A percentile compares a stretch with the other conserved stretches of the same genome.
phyloP scores from a whole-genome alignment of 2,888 invertebrate genomes.

The Oegoconia quadripuncta region DNA sequence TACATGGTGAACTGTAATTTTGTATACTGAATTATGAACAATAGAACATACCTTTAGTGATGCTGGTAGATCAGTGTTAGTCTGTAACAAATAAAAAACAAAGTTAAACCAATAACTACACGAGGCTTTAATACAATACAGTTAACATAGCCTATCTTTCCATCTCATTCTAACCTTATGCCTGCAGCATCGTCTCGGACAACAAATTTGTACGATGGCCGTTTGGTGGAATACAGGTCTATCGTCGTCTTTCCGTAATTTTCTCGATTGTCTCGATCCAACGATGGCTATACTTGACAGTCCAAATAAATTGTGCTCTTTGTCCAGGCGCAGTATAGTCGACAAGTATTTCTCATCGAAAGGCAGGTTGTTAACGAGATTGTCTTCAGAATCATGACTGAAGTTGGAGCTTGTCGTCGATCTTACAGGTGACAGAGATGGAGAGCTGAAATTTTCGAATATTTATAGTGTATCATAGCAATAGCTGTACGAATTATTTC shows the following conservation, averaged over 20 bases:
- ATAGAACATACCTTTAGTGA: slow-evolving; percentile 55
- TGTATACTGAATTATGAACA: neutral
- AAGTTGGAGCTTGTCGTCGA: slow-evolving; percentile 41
- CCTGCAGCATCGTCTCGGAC: slow-evolving; percentile 44
- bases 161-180: slow-evolving; percentile 44
- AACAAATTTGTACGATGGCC: slow-evolving; percentile 65
- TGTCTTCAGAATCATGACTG: slow-evolving; percentile 41
- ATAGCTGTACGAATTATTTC: too few species aligned
- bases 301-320: slow-evolving; percentile 68
- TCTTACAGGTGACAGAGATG: slow-evolving; percentile 40
- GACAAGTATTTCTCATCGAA: slow-evolving; percentile 54
- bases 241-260: slow-evolving; percentile 45
- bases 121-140: neutral
- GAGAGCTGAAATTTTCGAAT: slow-evolving; percentile 39
- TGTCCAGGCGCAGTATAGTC: slow-evolving; percentile 62
- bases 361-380: slow-evolving; percentile 25
- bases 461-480: neutral
- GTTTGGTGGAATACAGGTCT: slow-evolving; percentile 62
- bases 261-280: slow-evolving; percentile 41
- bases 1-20: neutral
- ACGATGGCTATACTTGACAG: slow-evolving; percentile 59
- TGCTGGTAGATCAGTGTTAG: slow-evolving; percentile 54
- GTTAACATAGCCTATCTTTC: too few species aligned
- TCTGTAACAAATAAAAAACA: slow-evolving; percentile 43
- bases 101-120: neutral